A percentile compares a stretch with the other conserved stretches of the same genome.
These are phyloP conservation scores for Tribolium castaneum DNA, from an alignment of 1,140 invertebrate species.

Conservation along the genomic window DNA sequence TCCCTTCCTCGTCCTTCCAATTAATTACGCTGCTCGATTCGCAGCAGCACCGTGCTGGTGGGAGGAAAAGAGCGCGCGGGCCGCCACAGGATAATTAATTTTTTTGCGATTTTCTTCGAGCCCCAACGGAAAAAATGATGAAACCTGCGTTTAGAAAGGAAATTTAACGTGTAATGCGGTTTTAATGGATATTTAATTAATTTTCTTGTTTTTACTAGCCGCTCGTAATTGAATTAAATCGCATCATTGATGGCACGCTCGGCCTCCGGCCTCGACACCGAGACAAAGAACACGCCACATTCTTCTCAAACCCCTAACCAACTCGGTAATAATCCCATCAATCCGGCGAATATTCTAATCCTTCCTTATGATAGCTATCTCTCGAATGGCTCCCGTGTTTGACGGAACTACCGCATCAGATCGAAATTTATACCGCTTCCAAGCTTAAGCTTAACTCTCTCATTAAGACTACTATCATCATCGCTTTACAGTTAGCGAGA, in stretches of 20 bases:
- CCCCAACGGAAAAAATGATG: not conserved
- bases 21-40: constrained; percentile 2
- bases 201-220: constrained; percentile 18
- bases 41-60: too few species aligned
- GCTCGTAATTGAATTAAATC: constrained; percentile 32
- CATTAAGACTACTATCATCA: constrained; percentile 23
- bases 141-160: constrained; percentile 8
- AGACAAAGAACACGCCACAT: not conserved
- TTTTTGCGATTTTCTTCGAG: not conserved
- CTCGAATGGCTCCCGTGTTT: too few species aligned
- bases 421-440: too few species aligned
- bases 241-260: constrained; percentile 26
- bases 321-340: too few species aligned
- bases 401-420: too few species aligned
- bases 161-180: constrained; percentile 34
- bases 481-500: constrained; percentile 9
- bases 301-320: too few species aligned
- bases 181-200: constrained; percentile 33
- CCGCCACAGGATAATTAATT: constrained; percentile 19
- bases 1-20: not conserved
- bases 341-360: too few species aligned
- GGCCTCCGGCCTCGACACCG: not conserved
- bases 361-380: too few species aligned
- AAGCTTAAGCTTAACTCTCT: not conserved
- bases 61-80: not conserved